Evolutionary conservation across 2,888 invertebrate genomes (phyloP), one percentile per base, ranked within the genome.

Genomic region (Horisme vitalbata): DNA sequence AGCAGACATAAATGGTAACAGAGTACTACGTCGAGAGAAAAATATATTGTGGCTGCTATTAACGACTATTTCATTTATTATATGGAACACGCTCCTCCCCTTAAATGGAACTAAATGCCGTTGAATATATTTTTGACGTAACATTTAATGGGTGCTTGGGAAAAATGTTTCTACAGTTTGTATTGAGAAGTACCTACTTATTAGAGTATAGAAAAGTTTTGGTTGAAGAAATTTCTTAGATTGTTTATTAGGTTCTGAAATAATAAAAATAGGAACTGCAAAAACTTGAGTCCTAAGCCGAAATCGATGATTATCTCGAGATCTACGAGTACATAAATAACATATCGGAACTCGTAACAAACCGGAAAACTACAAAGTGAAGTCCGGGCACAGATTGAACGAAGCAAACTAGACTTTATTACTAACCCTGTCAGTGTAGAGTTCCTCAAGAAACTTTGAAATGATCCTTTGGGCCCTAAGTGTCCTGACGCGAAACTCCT

Each of bases 51-150:
- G 47, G 39, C 45, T 55, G 52, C 59, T 61, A 62, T 65, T 66
- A 65, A 63, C 48, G 55, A 54, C 58, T 55, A 62, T 71, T 65
- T 61, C 56, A 63, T 67, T 68, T 63, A 63, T 56, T 64, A 61
- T 54, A 48, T 37, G 54, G 45, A 36, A 39, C 43, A 35, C 36
- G 39, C 50, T 11, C 38, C 55, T 41, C 52, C 45, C 26, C 46
- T 61, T 69, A 68, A 72, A 69, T 62, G 35, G 18, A 35, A 43
- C 24, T 24, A 9, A 43, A 35, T 30, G 15, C 23, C 9, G 39
- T n/a, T 31, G 52, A 56, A 59, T 62, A 59, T 62, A 63, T 61
- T 62, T 61, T 59, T 57, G 9, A 20, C 15, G 2, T 20, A 26
- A 23, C 12, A 12, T 27, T 27, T 27, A 27, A 11, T 11, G 11